A percentile compares a stretch with the other conserved stretches of the same genome.
Evolutionary conservation across 2,113 vertebrate species (phyloP).

Genomic region (Puffinus mauretanicus): DNA sequence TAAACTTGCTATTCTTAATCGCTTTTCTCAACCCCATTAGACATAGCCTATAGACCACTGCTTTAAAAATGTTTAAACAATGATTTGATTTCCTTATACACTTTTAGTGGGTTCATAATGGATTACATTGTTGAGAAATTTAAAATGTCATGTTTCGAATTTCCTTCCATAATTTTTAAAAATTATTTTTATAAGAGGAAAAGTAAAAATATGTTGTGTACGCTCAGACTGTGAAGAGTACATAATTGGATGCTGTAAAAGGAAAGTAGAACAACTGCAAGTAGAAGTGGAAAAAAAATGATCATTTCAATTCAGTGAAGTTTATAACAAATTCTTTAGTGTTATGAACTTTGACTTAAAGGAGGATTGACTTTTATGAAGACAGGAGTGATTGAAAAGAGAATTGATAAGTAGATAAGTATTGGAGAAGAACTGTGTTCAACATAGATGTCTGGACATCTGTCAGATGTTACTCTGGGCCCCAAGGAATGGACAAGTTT

Average conservation of each 20-base stretch:
- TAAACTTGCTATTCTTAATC: neutral
- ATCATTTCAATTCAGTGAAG: neutral
- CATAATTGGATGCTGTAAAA: neutral
- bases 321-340: neutral
- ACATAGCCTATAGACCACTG: neutral
- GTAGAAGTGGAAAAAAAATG: neutral
- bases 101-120: neutral
- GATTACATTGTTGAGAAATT: neutral
- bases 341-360: slow-evolving; percentile 37
- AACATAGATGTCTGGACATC: slow-evolving; percentile 65
- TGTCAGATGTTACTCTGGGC: slow-evolving; percentile 74
- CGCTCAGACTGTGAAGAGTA: neutral
- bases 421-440: slow-evolving; percentile 52
- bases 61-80: neutral
- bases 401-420: slow-evolving; percentile 51
- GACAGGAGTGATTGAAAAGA: slow-evolving; percentile 55
- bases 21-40: neutral
- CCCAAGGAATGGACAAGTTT: slow-evolving; percentile 73
- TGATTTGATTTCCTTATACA: neutral
- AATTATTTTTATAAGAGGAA: neutral
- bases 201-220: neutral
- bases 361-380: slow-evolving; percentile 26
- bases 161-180: neutral
- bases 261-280: slow-evolving; percentile 7
- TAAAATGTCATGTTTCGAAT: neutral